These are phyloP conservation scores for Drosophila malerkotliana DNA, from an alignment of 1,140 invertebrate species.

Conservation along the genomic window DNA sequence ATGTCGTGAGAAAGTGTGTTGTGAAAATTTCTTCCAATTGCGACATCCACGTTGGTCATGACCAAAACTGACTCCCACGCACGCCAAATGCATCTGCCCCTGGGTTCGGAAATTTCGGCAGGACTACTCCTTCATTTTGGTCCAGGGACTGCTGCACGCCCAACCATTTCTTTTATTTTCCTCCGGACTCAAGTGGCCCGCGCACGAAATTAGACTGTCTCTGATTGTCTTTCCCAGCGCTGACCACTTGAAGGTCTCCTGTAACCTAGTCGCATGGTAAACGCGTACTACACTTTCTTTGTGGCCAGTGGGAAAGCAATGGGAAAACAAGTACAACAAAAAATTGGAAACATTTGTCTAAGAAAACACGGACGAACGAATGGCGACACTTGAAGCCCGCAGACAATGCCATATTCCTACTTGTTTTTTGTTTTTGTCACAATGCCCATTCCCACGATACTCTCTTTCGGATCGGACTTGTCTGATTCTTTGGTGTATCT, in stretches of 20 bases:
- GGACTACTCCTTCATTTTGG: conserved; percentile 53
- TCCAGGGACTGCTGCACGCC: conserved; percentile 30
- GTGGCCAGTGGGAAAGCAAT: conserved; percentile 51
- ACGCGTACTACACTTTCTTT: conserved; percentile 77
- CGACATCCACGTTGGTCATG: conserved; percentile 35
- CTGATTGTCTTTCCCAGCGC: conserved; percentile 62
- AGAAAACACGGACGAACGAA: conserved; percentile 49
- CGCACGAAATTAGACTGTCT: conserved; percentile 69
- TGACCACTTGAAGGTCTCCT: conserved; percentile 69
- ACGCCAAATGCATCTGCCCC: conserved; percentile 67
- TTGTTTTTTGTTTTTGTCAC: conserved; percentile 47
- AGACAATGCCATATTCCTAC: conserved; percentile 48
- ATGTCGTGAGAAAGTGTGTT: conserved; percentile 1
- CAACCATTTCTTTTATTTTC: conserved; percentile 53
- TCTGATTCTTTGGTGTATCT: conserved; percentile 39
- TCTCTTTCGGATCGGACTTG: conserved; percentile 52
- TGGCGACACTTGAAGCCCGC: conserved; percentile 73
- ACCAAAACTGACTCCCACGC: conserved; percentile 71
- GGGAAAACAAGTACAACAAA: conserved; percentile 43
- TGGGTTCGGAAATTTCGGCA: conserved; percentile 12
- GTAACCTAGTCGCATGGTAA: conserved; percentile 63
- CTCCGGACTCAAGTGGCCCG: conserved; percentile 68
- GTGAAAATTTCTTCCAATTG: not conserved
- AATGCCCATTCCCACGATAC: conserved; percentile 81
- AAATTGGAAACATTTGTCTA: conserved; percentile 75